A percentile compares a stretch with the other conserved stretches of the same genome.
Conservation (phyloP, 2,797 vertebrate species). For the Amazona ochrocephala region DNA sequence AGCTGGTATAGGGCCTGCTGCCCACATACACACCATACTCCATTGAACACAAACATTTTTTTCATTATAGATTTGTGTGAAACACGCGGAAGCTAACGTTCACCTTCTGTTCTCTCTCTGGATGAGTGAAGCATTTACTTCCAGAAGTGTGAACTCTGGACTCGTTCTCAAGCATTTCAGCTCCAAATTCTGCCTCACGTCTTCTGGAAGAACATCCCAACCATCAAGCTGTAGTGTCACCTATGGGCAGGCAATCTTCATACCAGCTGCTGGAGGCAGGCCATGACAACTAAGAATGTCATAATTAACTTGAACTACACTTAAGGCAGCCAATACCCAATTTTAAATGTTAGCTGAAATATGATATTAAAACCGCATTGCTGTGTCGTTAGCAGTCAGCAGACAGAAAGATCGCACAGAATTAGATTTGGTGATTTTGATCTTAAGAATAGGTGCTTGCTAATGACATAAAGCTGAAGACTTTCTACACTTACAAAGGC, state of each 20-base stretch:
- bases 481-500: not conserved
- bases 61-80: not conserved
- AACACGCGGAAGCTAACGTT: not conserved
- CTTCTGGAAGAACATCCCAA: not conserved
- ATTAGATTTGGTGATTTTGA: not conserved
- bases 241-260: not conserved
- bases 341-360: not conserved
- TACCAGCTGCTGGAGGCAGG: not conserved
- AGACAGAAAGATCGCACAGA: not conserved
- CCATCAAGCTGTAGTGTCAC: not conserved
- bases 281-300: not conserved
- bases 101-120: not conserved
- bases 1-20: not conserved
- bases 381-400: not conserved
- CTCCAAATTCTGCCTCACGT: not conserved
- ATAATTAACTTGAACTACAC: not conserved
- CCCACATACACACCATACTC: not conserved
- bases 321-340: not conserved
- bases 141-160: not conserved
- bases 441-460: not conserved
- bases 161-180: not conserved
- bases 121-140: not conserved
- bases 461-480: not conserved
- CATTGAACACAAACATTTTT: not conserved
- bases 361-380: accelerated